phyloP scores from a whole-genome alignment of 2,797 vertebrate genomes.

The Gadopsis bispinosus region DNA sequence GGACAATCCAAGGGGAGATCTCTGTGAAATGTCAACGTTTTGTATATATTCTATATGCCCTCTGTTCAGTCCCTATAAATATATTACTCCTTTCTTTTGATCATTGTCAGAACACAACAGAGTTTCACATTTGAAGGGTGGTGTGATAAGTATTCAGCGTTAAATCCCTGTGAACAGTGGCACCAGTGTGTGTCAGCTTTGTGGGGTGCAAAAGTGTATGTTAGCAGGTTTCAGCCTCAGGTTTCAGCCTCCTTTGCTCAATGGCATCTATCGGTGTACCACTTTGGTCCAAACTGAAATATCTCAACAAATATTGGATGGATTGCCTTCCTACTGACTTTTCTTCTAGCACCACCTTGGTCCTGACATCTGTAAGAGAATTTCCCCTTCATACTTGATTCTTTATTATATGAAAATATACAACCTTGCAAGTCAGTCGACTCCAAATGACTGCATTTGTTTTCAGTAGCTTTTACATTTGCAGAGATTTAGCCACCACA shows the following conservation, averaged over 20 bases:
- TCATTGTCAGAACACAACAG: constrained; percentile 6
- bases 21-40: constrained; percentile 36
- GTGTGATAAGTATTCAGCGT: constrained; percentile 10
- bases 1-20: constrained; percentile 37
- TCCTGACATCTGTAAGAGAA: not conserved
- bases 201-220: constrained; percentile 4
- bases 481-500: constrained; percentile 23
- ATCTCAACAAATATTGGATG: not conserved
- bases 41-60: constrained; percentile 9
- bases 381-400: not conserved
- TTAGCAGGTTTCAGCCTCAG: not conserved
- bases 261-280: not conserved
- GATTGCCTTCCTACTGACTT: constrained; percentile 1
- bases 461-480: constrained; percentile 27
- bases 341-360: not conserved
- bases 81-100: not conserved
- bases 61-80: constrained; percentile 14
- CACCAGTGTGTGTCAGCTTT: constrained; percentile 8
- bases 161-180: constrained; percentile 18
- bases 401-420: constrained; percentile 16
- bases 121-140: constrained; percentile 10
- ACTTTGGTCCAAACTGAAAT: constrained; percentile 3
- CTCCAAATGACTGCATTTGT: constrained; percentile 38
- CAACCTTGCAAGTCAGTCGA: not conserved
- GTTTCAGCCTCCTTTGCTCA: not conserved